These are phyloP conservation scores for Lucifuga dentata DNA, from an alignment of 2,113 vertebrate genomes.

Conservation along the genomic window DNA sequence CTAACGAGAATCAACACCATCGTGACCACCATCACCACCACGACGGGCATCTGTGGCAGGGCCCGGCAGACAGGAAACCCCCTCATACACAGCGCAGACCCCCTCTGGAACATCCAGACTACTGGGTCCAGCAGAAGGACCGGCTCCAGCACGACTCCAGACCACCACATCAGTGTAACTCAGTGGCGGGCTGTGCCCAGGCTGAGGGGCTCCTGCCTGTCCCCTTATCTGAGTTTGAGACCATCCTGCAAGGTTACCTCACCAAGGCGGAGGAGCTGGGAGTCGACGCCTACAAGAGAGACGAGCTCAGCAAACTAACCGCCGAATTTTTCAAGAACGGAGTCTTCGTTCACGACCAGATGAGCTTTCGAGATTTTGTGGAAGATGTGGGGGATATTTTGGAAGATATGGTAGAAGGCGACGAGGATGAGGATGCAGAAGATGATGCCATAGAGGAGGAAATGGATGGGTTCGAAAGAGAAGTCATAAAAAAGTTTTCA, in stretches of 20 bases:
- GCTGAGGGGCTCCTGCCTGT: conserved; percentile 86
- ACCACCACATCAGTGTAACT: conserved; percentile 77
- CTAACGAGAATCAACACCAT: not conserved
- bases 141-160: conserved; percentile 75
- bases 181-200: conserved; percentile 82
- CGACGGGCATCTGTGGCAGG: conserved; percentile 37
- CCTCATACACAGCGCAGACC: conserved; percentile 42
- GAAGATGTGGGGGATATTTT: conserved; percentile 90
- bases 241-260: conserved; percentile 84
- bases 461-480: conserved; percentile 88
- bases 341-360: conserved; percentile 86
- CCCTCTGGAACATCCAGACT: conserved; percentile 54
- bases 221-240: conserved; percentile 78
- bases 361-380: conserved; percentile 88
- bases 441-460: conserved; percentile 76
- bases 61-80: conserved; percentile 16
- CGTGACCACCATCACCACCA: conserved; percentile 1
- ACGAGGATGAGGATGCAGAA: conserved; percentile 54
- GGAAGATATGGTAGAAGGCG: conserved; percentile 85
- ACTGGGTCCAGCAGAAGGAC: conserved; percentile 69
- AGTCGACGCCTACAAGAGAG: conserved; percentile 49
- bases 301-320: conserved; percentile 72
- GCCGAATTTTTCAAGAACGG: conserved; percentile 83
- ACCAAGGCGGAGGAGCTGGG: conserved; percentile 60
- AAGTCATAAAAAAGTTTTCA: conserved; percentile 75